Conservation (phyloP, 2,888 invertebrate genomes). For the Cynaeus angustus region DNA sequence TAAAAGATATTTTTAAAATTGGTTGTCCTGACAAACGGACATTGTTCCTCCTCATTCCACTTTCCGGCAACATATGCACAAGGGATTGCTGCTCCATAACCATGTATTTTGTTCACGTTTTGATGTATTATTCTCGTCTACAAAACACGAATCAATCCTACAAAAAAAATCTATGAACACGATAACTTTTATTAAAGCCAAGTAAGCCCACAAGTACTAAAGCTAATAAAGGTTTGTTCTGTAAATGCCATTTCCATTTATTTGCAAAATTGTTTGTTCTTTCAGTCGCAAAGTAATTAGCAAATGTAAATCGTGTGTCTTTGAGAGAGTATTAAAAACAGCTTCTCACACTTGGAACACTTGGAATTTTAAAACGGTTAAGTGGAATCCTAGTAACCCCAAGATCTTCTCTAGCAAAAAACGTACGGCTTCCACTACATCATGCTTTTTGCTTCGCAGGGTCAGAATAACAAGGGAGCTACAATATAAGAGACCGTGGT, state of each 20-base stretch:
- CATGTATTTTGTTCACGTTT: slow-evolving; percentile 5
- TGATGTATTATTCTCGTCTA: slow-evolving; percentile 1
- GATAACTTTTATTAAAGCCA: too few relatives aligned
- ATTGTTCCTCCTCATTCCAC: slow-evolving; percentile 11
- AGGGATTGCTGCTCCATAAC: neutral
- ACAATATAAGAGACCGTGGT: slow-evolving; percentile 34
- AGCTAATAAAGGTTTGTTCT: neutral
- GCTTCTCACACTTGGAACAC: neutral
- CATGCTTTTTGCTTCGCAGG: slow-evolving; percentile 30
- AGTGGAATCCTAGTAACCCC: slow-evolving; percentile 1
- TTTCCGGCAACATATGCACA: slow-evolving; percentile 19
- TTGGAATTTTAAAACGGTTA: neutral
- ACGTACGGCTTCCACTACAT: slow-evolving; percentile 25
- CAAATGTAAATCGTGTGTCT: neutral
- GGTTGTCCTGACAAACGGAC: slow-evolving; percentile 48
- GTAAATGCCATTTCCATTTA: neutral
- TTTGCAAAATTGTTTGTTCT: neutral
- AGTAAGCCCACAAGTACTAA: too few relatives aligned
- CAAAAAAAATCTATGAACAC: too few relatives aligned
- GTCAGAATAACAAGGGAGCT: slow-evolving; percentile 39
- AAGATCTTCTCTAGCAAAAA: neutral
- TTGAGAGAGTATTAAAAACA: neutral
- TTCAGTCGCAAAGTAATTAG: neutral
- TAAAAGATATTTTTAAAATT: slow-evolving; percentile 56
- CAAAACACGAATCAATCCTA: too few relatives aligned